phyloP scores from a whole-genome alignment of 1,140 invertebrate genomes.

The Piezodorus guildinii region DNA sequence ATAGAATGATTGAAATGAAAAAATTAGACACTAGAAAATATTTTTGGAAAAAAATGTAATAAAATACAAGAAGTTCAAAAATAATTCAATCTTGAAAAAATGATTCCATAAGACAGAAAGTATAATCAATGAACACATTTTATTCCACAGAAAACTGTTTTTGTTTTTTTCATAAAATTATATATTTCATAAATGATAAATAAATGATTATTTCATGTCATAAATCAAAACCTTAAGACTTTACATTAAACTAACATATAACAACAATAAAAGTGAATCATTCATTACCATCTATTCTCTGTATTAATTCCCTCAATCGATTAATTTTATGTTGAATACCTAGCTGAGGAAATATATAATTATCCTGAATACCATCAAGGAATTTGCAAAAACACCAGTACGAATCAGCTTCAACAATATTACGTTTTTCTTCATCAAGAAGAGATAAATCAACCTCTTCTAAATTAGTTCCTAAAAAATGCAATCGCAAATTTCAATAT shows the following conservation, averaged over 20 bases:
- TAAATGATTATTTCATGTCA: too few species aligned
- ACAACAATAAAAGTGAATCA: slow-evolving; percentile 21
- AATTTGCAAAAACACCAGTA: slow-evolving; percentile 99
- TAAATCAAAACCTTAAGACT: too few species aligned
- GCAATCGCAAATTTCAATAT: slow-evolving; percentile 29
- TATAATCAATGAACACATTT: too few species aligned
- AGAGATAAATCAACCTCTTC: slow-evolving; percentile 79
- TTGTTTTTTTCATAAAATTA: too few species aligned
- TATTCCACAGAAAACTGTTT: too few species aligned
- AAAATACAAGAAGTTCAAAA: too few species aligned
- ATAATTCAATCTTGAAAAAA: too few species aligned
- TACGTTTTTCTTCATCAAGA: slow-evolving; percentile 60
- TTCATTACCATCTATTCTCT: slow-evolving; percentile 77
- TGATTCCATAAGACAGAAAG: too few species aligned
- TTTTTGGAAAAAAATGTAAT: too few species aligned
- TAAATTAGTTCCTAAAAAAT: slow-evolving; percentile 55
- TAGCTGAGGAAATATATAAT: slow-evolving; percentile 99
- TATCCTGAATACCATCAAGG: slow-evolving; percentile 97
- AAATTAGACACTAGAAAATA: too few species aligned
- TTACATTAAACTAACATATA: neutral
- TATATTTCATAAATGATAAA: too few species aligned
- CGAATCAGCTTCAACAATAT: slow-evolving; percentile 93
- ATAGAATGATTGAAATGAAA: too few species aligned
- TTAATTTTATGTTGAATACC: slow-evolving; percentile 93
- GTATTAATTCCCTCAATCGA: slow-evolving; percentile 84